These are phyloP conservation scores for Anoura caudifer DNA, from an alignment of 2,113 vertebrate species.

Conservation along the genomic window DNA sequence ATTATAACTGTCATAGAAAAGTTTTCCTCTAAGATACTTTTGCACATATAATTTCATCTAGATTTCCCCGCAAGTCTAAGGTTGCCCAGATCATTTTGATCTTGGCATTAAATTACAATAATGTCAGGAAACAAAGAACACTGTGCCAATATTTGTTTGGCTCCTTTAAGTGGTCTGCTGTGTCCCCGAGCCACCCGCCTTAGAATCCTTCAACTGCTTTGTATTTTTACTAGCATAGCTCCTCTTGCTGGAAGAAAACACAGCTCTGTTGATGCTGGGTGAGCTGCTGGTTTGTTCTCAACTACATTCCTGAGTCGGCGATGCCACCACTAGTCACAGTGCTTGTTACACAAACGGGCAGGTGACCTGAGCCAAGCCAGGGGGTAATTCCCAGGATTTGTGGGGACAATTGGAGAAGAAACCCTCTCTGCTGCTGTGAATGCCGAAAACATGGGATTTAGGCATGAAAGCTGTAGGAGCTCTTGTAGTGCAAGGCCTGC, in stretches of 20 bases:
- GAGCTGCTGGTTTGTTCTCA: background rate
- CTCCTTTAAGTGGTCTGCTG: background rate
- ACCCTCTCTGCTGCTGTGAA: background rate
- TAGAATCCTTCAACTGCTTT: background rate
- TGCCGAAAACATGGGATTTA: background rate
- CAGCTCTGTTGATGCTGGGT: background rate
- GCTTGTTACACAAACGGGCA: background rate
- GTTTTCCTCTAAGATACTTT: conserved; percentile 37
- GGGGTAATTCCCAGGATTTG: background rate
- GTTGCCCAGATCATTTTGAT: conserved; percentile 22
- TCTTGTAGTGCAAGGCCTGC: background rate
- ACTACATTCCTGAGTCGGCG: background rate
- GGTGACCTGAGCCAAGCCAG: background rate
- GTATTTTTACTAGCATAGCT: background rate
- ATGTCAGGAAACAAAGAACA: background rate
- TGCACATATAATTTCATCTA: conserved; percentile 5
- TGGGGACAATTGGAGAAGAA: background rate
- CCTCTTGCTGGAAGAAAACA: background rate
- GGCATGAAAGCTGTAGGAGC: too few relatives aligned
- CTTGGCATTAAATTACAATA: conserved; percentile 40
- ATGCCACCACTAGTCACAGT: background rate
- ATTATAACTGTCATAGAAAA: conserved; percentile 53
- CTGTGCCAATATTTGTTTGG: background rate
- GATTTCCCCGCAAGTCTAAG: background rate
- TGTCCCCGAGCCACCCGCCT: background rate